Conservation (phyloP, 2,797 vertebrate species). For the Lemur catta region DNA sequence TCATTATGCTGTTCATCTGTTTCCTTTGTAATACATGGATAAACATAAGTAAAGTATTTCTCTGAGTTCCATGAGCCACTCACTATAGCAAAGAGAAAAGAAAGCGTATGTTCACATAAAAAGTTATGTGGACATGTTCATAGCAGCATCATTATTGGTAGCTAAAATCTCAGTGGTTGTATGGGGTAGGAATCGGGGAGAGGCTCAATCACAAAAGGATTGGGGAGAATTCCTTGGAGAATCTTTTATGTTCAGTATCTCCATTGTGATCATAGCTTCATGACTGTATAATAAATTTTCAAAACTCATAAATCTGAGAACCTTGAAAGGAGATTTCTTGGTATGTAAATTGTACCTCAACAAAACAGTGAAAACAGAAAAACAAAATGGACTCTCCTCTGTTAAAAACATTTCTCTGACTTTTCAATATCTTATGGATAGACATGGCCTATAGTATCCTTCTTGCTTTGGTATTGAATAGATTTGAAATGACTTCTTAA, state of each 20-base stretch:
- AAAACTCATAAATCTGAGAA: neutral
- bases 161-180: neutral
- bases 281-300: neutral
- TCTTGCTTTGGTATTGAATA: neutral
- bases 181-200: rapidly evolving
- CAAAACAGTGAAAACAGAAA: neutral
- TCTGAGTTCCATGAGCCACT: neutral
- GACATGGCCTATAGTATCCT: neutral
- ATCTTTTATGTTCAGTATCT: no score
- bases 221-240: neutral
- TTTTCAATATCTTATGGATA: neutral
- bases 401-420: neutral
- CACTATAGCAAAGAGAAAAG: neutral
- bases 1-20: neutral
- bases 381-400: neutral
- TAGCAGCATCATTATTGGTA: neutral
- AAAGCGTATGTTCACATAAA: neutral
- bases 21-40: neutral
- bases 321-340: neutral
- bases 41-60: neutral
- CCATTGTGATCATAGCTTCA: neutral
- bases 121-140: neutral
- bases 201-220: neutral
- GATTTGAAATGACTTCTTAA: neutral
- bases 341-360: neutral